These are phyloP conservation scores for Brienomyrus longianalis DNA, from an alignment of 2,113 vertebrate species.

Conservation along the genomic window DNA sequence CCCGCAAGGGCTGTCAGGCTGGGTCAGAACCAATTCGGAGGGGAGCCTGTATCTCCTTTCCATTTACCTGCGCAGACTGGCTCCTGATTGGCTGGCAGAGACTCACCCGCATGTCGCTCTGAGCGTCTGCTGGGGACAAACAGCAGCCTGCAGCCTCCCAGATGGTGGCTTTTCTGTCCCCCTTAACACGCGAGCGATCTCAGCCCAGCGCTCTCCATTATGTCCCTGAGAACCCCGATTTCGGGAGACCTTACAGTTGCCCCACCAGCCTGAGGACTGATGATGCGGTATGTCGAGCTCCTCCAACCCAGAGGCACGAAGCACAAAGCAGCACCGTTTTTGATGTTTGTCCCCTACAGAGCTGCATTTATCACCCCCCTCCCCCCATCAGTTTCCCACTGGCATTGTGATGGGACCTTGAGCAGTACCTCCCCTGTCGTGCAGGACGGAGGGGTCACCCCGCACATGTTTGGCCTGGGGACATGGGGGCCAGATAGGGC, in stretches of 20 bases:
- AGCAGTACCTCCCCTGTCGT: conserved; percentile 19
- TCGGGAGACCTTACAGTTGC: no score
- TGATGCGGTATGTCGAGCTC: no score
- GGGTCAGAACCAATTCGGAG: not conserved
- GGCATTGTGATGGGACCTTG: not conserved
- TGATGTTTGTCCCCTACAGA: not conserved
- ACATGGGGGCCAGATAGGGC: conserved; percentile 3
- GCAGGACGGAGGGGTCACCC: conserved; percentile 48
- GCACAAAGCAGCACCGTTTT: not conserved
- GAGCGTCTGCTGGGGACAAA: not conserved
- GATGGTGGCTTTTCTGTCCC: not conserved
- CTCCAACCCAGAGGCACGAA: not conserved
- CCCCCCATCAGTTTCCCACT: not conserved
- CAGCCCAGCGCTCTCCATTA: not conserved
- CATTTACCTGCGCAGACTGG: not conserved
- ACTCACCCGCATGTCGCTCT: not conserved
- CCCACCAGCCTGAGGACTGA: not conserved
- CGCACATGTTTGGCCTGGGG: conserved; percentile 19
- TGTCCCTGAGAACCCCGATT: no score
- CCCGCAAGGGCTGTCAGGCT: not conserved
- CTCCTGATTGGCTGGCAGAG: not conserved
- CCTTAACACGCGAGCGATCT: not conserved
- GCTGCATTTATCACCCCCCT: not conserved
- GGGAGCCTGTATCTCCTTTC: not conserved
- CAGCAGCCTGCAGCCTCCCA: not conserved